A percentile compares a stretch with the other conserved stretches of the same genome.
phyloP scores from a whole-genome alignment of 2,888 invertebrate genomes.

The Drosophila nr. perissopoda region DNA sequence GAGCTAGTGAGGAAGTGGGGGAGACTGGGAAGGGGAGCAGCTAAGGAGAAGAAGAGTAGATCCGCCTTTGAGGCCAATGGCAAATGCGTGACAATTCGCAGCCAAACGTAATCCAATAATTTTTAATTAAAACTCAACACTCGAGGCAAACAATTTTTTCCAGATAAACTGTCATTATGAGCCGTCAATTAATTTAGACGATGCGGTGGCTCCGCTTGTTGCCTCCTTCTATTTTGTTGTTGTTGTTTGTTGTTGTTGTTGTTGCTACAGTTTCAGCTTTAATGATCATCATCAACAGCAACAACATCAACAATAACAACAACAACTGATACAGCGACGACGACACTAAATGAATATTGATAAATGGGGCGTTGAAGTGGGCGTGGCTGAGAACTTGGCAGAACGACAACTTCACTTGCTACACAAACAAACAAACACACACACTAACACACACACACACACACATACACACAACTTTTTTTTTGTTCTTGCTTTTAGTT shows the following conservation, averaged over 20 bases:
- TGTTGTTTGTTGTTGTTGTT: slow-evolving; percentile 18
- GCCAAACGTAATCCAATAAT: slow-evolving; percentile 77
- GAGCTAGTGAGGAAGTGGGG: neutral
- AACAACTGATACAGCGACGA: slow-evolving; percentile 63
- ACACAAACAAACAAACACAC: slow-evolving; percentile 7
- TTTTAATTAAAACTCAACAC: slow-evolving; percentile 81
- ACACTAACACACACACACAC: neutral
- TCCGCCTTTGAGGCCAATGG: slow-evolving; percentile 28
- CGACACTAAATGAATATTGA: slow-evolving; percentile 84
- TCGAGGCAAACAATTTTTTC: slow-evolving; percentile 79
- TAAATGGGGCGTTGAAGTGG: slow-evolving; percentile 83
- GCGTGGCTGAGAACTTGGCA: slow-evolving; percentile 59
- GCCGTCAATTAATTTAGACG: slow-evolving; percentile 81
- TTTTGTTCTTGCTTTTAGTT: neutral
- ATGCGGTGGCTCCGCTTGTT: slow-evolving; percentile 37
- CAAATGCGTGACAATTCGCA: slow-evolving; percentile 67
- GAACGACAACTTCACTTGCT: slow-evolving; percentile 71
- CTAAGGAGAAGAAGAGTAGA: neutral
- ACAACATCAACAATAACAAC: slow-evolving; percentile 35
- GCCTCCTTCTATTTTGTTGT: slow-evolving; percentile 14
- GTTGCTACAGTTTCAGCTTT: slow-evolving; percentile 64
- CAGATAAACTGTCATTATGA: slow-evolving; percentile 81
- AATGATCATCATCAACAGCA: slow-evolving; percentile 75
- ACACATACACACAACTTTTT: neutral
- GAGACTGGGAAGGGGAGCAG: neutral